Evolutionary conservation across 2,888 invertebrate genomes (phyloP).

Genomic region (Volucella zonaria): DNA sequence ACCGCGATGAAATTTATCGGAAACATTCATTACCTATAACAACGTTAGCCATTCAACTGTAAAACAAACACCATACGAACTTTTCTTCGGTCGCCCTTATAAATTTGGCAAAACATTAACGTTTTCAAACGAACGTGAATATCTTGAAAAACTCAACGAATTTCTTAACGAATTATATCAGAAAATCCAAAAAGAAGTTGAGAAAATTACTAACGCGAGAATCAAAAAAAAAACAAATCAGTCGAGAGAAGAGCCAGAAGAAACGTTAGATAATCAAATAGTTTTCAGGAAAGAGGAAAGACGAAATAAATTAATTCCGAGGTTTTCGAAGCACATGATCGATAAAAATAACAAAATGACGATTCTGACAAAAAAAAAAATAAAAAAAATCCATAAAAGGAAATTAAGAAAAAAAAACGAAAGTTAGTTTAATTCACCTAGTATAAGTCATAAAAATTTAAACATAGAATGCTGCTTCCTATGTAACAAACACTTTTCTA

Average conservation of each 20-base stretch:
- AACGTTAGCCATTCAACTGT: slow-evolving; percentile 43
- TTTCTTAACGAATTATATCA: slow-evolving; percentile 36
- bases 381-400: slow-evolving; percentile 8
- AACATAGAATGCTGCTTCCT: no score
- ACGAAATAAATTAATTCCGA: slow-evolving; percentile 42
- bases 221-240: slow-evolving; percentile 37
- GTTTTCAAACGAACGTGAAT: slow-evolving; percentile 41
- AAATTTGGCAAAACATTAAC: no score
- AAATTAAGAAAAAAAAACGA: no score
- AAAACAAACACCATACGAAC: no score
- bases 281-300: slow-evolving; percentile 27
- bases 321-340: slow-evolving; percentile 27
- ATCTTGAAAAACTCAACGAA: no score
- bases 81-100: no score
- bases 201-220: slow-evolving; percentile 26
- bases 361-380: not conserved
- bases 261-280: not conserved
- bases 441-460: no score
- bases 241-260: slow-evolving; percentile 42
- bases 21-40: slow-evolving; percentile 48
- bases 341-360: slow-evolving; percentile 15
- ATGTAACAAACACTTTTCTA: no score
- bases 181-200: slow-evolving; percentile 32
- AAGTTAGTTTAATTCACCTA: no score
- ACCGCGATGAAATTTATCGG: slow-evolving; percentile 46